These are phyloP conservation scores for Seira ritae DNA, from an alignment of 2,888 invertebrate genomes.

Conservation along the genomic window DNA sequence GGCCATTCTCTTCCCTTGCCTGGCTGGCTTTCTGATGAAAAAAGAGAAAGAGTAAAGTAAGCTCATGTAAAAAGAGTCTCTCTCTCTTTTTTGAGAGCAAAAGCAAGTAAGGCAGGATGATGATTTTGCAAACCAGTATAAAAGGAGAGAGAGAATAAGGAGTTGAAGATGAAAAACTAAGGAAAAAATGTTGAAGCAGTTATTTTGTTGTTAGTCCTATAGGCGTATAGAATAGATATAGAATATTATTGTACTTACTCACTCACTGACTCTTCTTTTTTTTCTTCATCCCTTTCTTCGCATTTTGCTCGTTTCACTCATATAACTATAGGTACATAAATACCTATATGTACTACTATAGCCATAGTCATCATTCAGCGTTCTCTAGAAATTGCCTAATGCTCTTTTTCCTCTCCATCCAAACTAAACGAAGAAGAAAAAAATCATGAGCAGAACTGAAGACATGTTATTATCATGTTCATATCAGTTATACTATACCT, in stretches of 20 bases:
- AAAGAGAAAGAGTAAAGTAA: neutral
- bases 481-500: too few species aligned
- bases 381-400: too few species aligned
- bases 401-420: too few species aligned
- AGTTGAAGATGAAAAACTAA: conserved; percentile 8
- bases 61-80: neutral
- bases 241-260: too few species aligned
- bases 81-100: conserved; percentile 8
- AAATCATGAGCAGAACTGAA: too few species aligned
- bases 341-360: neutral
- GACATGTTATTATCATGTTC: too few species aligned
- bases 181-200: conserved; percentile 5
- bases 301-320: neutral
- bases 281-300: neutral
- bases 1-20: neutral
- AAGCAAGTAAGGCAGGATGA: neutral
- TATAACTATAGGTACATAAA: neutral
- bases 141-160: conserved; percentile 26
- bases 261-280: neutral
- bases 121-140: conserved; percentile 47
- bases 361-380: too few species aligned
- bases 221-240: neutral
- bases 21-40: conserved; percentile 11
- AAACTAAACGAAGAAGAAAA: too few species aligned
- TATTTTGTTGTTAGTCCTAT: neutral